A percentile compares a stretch with the other conserved stretches of the same genome.
Evolutionary conservation across 2,113 vertebrate genomes (phyloP).

Genomic region (Melanerpes formicivorus): DNA sequence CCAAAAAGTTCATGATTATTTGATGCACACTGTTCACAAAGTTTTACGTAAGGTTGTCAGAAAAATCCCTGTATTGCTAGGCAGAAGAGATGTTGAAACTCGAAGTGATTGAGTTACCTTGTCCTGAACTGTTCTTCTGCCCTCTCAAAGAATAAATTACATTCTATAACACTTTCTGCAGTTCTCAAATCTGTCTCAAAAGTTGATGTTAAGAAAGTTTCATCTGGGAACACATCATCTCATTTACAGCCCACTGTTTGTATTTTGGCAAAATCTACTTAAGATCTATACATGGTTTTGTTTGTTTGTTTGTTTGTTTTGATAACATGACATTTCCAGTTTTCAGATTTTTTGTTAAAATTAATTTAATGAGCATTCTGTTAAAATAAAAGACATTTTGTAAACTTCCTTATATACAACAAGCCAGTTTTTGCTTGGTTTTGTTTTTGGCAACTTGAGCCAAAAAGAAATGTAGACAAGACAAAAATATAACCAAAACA

Average conservation of each 20-base stretch:
- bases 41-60: neutral
- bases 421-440: neutral
- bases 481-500: neutral
- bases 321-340: fast-evolving
- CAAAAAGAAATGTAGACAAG: neutral
- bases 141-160: neutral
- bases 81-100: neutral
- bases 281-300: neutral
- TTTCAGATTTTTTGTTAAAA: neutral
- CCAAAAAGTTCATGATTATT: neutral
- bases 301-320: neutral
- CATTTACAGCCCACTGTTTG: neutral
- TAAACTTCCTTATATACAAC: neutral
- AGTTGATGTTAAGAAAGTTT: neutral
- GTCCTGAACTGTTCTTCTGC: neutral
- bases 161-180: neutral
- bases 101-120: neutral
- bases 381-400: neutral
- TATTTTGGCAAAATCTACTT: neutral
- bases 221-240: neutral
- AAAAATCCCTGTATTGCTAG: neutral
- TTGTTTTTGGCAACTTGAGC: neutral
- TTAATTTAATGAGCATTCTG: neutral
- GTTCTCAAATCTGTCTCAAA: neutral
- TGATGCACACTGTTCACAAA: neutral